Conservation (phyloP, 35 echinoderm and acorn worm species). For the Antedon bifida region DNA sequence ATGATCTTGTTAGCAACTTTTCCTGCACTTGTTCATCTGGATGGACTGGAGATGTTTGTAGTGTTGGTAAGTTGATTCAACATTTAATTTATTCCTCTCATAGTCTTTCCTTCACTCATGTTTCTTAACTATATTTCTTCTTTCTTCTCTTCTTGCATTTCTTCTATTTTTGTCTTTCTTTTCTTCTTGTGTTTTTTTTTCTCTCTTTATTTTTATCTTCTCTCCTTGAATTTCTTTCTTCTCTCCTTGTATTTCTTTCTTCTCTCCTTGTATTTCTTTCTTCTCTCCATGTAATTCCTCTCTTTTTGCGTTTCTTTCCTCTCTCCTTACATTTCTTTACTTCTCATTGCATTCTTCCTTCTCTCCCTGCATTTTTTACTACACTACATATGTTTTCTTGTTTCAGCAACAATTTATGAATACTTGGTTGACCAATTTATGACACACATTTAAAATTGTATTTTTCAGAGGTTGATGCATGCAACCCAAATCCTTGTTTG, state of each 20-base stretch:
- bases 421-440: too few species aligned
- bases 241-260: background rate
- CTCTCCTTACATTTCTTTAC: too few species aligned
- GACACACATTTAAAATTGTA: too few species aligned
- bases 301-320: background rate
- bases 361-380: too few species aligned
- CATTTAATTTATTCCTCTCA: background rate
- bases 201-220: too few species aligned
- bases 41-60: background rate
- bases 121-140: background rate
- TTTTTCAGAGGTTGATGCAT: background rate
- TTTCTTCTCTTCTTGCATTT: background rate
- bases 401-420: too few species aligned
- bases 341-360: background rate
- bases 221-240: too few species aligned
- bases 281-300: background rate
- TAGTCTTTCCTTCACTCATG: background rate
- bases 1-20: background rate
- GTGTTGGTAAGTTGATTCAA: background rate
- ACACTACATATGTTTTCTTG: too few species aligned
- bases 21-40: background rate
- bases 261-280: too few species aligned
- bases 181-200: too few species aligned
- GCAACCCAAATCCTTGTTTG: background rate
- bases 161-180: too few species aligned